A percentile compares a stretch with the other conserved stretches of the same genome.
These are phyloP conservation scores for Peribatodes rhomboidaria DNA, from an alignment of 2,888 invertebrate species.

Conservation along the genomic window DNA sequence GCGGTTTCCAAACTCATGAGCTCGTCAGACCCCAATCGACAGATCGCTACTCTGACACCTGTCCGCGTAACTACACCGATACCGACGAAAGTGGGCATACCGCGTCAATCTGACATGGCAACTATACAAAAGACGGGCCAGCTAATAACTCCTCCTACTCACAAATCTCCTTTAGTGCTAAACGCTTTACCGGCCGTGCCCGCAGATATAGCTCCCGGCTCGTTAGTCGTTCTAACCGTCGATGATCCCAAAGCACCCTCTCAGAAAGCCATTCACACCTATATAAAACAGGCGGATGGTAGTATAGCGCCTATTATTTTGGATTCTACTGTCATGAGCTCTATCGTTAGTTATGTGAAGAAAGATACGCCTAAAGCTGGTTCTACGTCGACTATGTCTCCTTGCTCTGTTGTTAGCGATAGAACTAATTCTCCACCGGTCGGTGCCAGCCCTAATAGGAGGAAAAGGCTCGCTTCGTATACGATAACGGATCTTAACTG, in stretches of 20 bases:
- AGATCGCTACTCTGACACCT: conserved; percentile 4
- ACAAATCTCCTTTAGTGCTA: conserved; percentile 24
- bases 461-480: conserved; percentile 69
- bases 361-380: conserved; percentile 64
- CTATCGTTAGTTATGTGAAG: conserved; percentile 77
- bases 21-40: neutral
- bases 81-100: conserved; percentile 1
- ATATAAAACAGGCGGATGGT: conserved; percentile 71
- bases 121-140: conserved; percentile 7
- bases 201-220: conserved; percentile 73
- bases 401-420: conserved; percentile 68
- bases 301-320: conserved; percentile 72
- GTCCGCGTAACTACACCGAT: neutral
- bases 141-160: neutral
- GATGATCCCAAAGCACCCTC: conserved; percentile 75
- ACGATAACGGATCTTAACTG: conserved; percentile 74
- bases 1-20: neutral
- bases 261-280: conserved; percentile 80
- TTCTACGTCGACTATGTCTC: conserved; percentile 74
- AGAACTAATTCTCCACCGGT: conserved; percentile 57
- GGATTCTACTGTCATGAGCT: conserved; percentile 69
- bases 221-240: conserved; percentile 76
- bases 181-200: conserved; percentile 52
- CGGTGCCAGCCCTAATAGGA: conserved; percentile 56
- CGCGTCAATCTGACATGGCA: conserved; percentile 12